Evolutionary conservation across 2,888 invertebrate species (phyloP).

Genomic region (Aelia acuminata): DNA sequence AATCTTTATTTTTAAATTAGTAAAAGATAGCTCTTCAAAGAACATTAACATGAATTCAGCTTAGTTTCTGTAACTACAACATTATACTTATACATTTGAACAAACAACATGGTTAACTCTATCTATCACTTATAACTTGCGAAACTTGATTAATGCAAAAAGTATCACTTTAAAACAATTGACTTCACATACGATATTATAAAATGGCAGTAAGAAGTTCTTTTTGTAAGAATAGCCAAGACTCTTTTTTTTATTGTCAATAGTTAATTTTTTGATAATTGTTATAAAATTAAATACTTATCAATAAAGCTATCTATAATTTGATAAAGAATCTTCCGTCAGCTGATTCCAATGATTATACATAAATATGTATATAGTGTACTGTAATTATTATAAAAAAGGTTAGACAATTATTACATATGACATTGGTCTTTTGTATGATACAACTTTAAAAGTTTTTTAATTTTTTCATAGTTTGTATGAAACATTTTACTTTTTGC

Average conservation of each 20-base stretch:
- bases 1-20: neutral
- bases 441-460: too few relatives aligned
- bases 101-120: neutral
- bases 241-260: conserved; percentile 12
- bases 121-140: neutral
- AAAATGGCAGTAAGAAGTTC: conserved; percentile 21
- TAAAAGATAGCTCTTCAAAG: neutral
- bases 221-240: neutral
- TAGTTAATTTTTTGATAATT: neutral
- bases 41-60: neutral
- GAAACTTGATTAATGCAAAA: neutral
- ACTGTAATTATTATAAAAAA: neutral
- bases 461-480: neutral
- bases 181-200: neutral
- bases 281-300: neutral
- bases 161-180: neutral
- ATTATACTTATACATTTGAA: neutral
- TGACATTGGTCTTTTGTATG: neutral
- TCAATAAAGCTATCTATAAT: neutral
- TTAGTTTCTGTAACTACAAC: neutral
- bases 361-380: neutral
- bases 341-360: neutral
- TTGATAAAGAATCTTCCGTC: neutral
- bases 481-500: neutral
- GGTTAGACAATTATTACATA: neutral